These are phyloP conservation scores for Tenodera sinensis DNA, from an alignment of 2,888 invertebrate species.

Conservation along the genomic window DNA sequence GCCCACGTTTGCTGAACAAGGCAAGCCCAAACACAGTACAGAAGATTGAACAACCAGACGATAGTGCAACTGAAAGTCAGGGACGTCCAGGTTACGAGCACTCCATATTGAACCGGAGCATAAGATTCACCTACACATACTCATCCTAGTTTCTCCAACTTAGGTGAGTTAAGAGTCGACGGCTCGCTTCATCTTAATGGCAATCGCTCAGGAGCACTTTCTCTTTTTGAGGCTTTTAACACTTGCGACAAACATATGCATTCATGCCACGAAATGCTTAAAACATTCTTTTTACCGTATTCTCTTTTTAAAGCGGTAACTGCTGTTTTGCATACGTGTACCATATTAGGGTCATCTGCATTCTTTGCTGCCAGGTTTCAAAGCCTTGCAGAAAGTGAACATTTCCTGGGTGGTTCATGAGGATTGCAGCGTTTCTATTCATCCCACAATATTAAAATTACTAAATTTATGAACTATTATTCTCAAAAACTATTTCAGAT, in stretches of 20 bases:
- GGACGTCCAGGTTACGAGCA: too few species aligned
- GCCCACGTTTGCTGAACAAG: too few species aligned
- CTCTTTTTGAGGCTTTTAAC: background rate
- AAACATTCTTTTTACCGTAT: background rate
- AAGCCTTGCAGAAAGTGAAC: background rate
- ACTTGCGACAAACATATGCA: background rate
- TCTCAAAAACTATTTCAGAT: too few species aligned
- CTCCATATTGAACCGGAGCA: too few species aligned
- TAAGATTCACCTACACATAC: background rate
- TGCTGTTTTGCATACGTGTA: background rate
- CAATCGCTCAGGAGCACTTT: background rate
- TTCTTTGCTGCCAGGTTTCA: background rate
- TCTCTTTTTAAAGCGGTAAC: background rate
- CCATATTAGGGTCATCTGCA: background rate
- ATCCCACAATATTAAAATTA: too few species aligned
- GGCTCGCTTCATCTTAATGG: background rate
- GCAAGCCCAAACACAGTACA: too few species aligned
- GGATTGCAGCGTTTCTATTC: too few species aligned
- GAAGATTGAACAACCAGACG: too few species aligned
- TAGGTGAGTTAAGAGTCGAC: background rate
- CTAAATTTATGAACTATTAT: too few species aligned
- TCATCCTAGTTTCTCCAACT: background rate
- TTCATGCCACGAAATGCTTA: background rate
- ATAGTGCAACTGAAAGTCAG: too few species aligned
- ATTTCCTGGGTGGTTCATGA: too few species aligned